These are phyloP conservation scores for Eudyptes chrysolophus DNA, from an alignment of 2,113 vertebrate genomes.

Conservation along the genomic window DNA sequence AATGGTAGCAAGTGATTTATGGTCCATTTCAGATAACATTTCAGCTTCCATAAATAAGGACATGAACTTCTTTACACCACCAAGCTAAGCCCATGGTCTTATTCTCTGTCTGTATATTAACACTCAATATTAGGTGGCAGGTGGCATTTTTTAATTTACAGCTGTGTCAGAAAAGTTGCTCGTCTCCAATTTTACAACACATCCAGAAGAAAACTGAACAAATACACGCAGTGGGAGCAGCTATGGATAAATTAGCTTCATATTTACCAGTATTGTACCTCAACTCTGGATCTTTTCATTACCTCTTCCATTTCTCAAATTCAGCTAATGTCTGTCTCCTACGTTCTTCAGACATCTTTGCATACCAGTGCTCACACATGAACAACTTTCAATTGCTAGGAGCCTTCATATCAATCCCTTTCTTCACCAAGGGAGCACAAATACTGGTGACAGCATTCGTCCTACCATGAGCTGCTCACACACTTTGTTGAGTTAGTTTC, in stretches of 20 bases:
- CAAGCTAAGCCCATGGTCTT: not conserved
- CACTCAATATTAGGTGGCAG: not conserved
- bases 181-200: not conserved
- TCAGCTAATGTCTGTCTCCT: not conserved
- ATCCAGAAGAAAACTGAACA: not conserved
- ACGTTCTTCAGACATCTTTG: not conserved
- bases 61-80: not conserved
- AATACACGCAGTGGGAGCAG: not conserved
- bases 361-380: not conserved
- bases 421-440: not conserved
- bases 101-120: not conserved
- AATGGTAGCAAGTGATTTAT: not conserved
- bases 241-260: not conserved
- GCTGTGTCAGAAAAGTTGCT: not conserved
- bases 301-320: not conserved
- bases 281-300: not conserved
- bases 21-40: not conserved
- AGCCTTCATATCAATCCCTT: not conserved
- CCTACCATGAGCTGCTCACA: not conserved
- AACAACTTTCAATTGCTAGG: not conserved
- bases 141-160: not conserved
- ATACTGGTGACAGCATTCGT: accelerated
- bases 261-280: not conserved
- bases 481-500: not conserved
- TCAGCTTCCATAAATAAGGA: constrained; percentile 13